Evolutionary conservation across 1,140 invertebrate genomes (phyloP).

Genomic region (Carposina sasakii): DNA sequence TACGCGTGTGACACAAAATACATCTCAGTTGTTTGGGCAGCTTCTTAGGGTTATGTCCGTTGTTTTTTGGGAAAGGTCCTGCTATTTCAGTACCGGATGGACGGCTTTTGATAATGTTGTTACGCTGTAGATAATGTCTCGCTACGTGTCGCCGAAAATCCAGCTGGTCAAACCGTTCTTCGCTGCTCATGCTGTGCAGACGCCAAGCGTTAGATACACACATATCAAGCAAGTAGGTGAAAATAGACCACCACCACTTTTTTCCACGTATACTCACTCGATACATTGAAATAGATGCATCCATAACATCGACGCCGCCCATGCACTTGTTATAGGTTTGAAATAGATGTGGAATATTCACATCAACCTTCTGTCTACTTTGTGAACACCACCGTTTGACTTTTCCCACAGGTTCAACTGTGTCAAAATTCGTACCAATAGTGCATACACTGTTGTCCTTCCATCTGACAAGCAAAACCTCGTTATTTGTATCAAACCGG

Average conservation of each 20-base stretch:
- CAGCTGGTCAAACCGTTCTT: constrained; percentile 29
- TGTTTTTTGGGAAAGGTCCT: constrained; percentile 26
- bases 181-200: constrained; percentile 32
- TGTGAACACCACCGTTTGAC: constrained; percentile 33
- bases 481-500: constrained; percentile 35
- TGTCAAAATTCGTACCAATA: constrained; percentile 35
- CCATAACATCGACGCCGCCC: constrained; percentile 42
- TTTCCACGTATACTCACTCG: constrained; percentile 24
- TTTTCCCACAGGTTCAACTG: constrained; percentile 30
- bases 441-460: constrained; percentile 42
- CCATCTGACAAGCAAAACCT: constrained; percentile 36
- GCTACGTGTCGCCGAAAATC: constrained; percentile 28
- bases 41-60: constrained; percentile 30
- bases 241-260: constrained; percentile 39
- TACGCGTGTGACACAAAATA: constrained; percentile 27
- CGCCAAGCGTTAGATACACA: constrained; percentile 39
- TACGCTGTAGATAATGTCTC: constrained; percentile 26
- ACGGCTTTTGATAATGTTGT: constrained; percentile 27
- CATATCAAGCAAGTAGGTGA: constrained; percentile 38
- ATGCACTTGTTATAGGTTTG: constrained; percentile 43
- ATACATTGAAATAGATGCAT: constrained; percentile 25
- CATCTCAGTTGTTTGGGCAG: constrained; percentile 29
- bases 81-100: constrained; percentile 23
- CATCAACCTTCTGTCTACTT: constrained; percentile 36
- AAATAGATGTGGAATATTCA: constrained; percentile 35